Evolutionary conservation across 2,797 vertebrate genomes (phyloP).

Genomic region (Gymnothorax javanicus): DNA sequence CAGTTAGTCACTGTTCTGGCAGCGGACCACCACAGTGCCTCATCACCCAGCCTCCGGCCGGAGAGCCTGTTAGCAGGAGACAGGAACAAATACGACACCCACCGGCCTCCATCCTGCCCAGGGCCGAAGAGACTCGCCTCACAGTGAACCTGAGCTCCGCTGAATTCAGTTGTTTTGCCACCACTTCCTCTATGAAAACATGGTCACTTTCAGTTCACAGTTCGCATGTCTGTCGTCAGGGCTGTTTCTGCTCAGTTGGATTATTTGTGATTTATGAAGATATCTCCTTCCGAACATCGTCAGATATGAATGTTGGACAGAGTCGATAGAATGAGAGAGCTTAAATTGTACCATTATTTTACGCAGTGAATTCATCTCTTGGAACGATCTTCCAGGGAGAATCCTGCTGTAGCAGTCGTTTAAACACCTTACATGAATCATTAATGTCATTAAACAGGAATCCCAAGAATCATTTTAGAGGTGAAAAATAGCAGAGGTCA

Average conservation of each 20-base stretch:
- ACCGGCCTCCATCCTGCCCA: neutral
- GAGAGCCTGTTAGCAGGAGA: neutral
- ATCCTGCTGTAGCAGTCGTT: neutral
- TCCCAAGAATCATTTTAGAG: too few species aligned
- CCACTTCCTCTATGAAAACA: neutral
- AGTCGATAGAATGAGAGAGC: neutral
- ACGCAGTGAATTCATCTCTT: neutral
- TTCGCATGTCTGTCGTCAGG: neutral
- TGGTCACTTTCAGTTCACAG: neutral
- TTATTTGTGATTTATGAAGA: neutral
- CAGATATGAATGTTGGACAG: neutral
- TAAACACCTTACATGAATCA: neutral
- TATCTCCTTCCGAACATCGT: neutral
- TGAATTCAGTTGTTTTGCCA: neutral
- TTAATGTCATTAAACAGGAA: neutral
- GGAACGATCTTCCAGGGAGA: neutral
- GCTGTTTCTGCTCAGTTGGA: neutral
- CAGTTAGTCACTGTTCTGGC: conserved; percentile 40
- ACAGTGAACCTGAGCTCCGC: neutral
- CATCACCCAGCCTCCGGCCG: neutral
- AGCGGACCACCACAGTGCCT: neutral
- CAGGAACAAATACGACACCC: neutral
- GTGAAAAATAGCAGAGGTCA: neutral
- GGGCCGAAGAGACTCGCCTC: neutral
- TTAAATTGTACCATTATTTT: neutral